Conservation (phyloP, 2,888 invertebrate genomes). For the Microctonus brassicae region DNA sequence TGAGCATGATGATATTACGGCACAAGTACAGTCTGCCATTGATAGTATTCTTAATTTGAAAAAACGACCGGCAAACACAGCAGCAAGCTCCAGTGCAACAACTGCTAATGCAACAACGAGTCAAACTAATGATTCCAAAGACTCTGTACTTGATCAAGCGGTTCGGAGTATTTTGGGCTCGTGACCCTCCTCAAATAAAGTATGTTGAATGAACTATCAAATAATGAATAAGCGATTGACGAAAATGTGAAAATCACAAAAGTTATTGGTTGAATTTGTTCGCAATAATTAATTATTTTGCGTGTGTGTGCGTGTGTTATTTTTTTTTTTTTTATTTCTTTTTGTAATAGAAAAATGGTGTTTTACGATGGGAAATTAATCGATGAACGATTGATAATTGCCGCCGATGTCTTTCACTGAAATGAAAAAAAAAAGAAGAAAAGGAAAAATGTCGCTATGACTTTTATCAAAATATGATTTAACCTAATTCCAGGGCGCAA, state of each 20-base stretch:
- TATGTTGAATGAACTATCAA: conserved; percentile 57
- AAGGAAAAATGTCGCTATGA: neutral
- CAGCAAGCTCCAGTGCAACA: conserved; percentile 39
- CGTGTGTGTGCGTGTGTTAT: neutral
- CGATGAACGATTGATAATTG: neutral
- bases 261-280: too few relatives aligned
- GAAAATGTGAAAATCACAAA: neutral
- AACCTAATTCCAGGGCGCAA: neutral
- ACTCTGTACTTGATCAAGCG: conserved; percentile 66
- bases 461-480: neutral
- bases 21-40: conserved; percentile 85
- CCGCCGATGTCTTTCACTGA: conserved; percentile 21
- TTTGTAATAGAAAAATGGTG: neutral
- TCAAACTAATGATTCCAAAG: conserved; percentile 60
- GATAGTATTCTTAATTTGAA: conserved; percentile 84
- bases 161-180: conserved; percentile 68
- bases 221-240: conserved; percentile 14
- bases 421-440: neutral
- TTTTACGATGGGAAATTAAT: neutral
- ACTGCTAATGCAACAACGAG: conserved; percentile 46
- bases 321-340: neutral
- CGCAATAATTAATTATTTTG: too few relatives aligned
- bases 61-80: conserved; percentile 60
- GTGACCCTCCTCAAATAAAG: conserved; percentile 69
- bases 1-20: conserved; percentile 78